Evolutionary conservation across 1,140 invertebrate genomes (phyloP).

Genomic region (silkworm (Bombyx mori)): ASM3026992v2 NC_085116.1:683501-684000

Average conservation of each 20-base stretch:
- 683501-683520: too few species aligned
- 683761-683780: slow-evolving; percentile 54
- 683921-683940: slow-evolving; percentile 24
- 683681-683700: neutral
- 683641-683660: too few species aligned
- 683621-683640: too few species aligned
- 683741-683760: slow-evolving; percentile 33
- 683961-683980: slow-evolving; percentile 55
- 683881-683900: slow-evolving; percentile 22
- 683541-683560: too few species aligned
- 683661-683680: too few species aligned
- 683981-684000: slow-evolving; percentile 42
- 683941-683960: slow-evolving; percentile 27
- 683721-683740: slow-evolving; percentile 23
- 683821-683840: slow-evolving; percentile 38
- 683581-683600: too few species aligned
- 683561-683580: too few species aligned
- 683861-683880: neutral
- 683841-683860: slow-evolving; percentile 1
- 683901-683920: slow-evolving; percentile 45
- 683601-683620: too few species aligned
- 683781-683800: slow-evolving; percentile 58
- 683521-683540: too few species aligned
- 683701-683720: slow-evolving; percentile 16
- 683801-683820: slow-evolving; percentile 43